Percentiles rank a stretch among this genome's conserved stretches.
These are phyloP conservation scores for Pristionchus exspectatus DNA, from an alignment of 2,888 invertebrate genomes.

Conservation along the genomic window DNA sequence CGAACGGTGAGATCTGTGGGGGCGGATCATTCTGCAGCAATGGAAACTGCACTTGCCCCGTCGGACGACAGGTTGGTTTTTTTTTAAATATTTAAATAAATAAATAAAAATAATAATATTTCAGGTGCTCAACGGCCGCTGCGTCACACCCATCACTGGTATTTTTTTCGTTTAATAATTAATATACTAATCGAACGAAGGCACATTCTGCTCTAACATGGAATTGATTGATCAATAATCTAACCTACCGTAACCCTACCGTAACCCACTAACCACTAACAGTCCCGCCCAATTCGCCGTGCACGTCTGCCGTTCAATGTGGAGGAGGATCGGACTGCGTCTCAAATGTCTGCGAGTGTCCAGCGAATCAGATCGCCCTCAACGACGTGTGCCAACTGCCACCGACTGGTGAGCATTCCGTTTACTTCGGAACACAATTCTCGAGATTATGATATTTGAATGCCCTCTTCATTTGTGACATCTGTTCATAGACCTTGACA, in stretches of 20 bases:
- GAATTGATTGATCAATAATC: not conserved
- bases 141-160: conserved; percentile 77
- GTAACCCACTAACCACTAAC: conserved; percentile 55
- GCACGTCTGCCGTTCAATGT: conserved; percentile 62
- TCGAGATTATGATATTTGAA: too few species aligned
- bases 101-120: not conserved
- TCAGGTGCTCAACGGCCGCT: conserved; percentile 72
- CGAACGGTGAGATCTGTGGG: conserved; percentile 69
- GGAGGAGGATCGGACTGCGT: conserved; percentile 65
- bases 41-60: conserved; percentile 68
- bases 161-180: not conserved
- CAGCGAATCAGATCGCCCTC: conserved; percentile 64
- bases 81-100: not conserved
- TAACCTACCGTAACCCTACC: not conserved
- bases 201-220: not conserved
- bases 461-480: too few species aligned
- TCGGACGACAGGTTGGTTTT: conserved; percentile 55
- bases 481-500: not conserved
- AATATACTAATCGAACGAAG: not conserved
- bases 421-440: too few species aligned
- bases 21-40: conserved; percentile 76
- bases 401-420: conserved; percentile 64
- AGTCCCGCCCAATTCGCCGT: conserved; percentile 75
- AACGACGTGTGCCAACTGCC: conserved; percentile 72
- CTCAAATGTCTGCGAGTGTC: conserved; percentile 67